These are phyloP conservation scores for Cassiopea xamachana DNA, from an alignment of 30 jellyfish, hydroid and myxozoan species.

Conservation along the genomic window DNA sequence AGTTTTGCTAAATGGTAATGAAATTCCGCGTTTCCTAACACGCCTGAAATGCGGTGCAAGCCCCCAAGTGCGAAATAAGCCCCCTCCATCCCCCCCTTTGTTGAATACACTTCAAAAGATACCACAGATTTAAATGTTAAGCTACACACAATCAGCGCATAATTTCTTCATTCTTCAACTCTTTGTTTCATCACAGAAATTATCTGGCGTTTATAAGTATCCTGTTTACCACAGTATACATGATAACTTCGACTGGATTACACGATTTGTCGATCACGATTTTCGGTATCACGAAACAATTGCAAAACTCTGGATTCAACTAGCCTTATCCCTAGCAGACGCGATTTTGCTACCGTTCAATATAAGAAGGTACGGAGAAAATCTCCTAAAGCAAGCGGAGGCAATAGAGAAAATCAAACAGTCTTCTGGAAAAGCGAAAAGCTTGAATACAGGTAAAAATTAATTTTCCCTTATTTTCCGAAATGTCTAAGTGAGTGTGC, in stretches of 20 bases:
- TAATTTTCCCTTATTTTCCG: background rate
- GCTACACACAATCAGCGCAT: too few species aligned
- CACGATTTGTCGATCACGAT: slow-evolving; percentile 93
- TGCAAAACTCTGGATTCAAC: slow-evolving; percentile 92
- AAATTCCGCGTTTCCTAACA: too few species aligned
- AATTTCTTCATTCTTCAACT: background rate
- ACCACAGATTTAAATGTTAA: too few species aligned
- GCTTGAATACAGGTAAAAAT: slow-evolving; percentile 49
- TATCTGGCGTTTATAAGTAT: slow-evolving; percentile 80
- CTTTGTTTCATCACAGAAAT: slow-evolving; percentile 47
- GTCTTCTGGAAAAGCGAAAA: slow-evolving; percentile 49
- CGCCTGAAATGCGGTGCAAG: too few species aligned
- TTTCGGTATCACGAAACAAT: slow-evolving; percentile 93
- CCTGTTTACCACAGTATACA: slow-evolving; percentile 97
- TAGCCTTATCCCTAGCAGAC: slow-evolving; percentile 87
- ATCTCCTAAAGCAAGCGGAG: slow-evolving; percentile 75
- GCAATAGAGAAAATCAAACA: slow-evolving; percentile 60
- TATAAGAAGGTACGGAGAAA: slow-evolving; percentile 89
- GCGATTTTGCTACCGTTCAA: slow-evolving; percentile 88
- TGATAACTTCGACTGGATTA: slow-evolving; percentile 94
- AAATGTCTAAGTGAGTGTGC: background rate
- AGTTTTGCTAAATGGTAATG: too few species aligned
- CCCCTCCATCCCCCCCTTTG: too few species aligned
- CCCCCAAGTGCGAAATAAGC: too few species aligned
- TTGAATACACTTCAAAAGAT: too few species aligned